Evolutionary conservation across 2,797 vertebrate genomes (phyloP).

Genomic region (Chaenodraco wilsoni): DNA sequence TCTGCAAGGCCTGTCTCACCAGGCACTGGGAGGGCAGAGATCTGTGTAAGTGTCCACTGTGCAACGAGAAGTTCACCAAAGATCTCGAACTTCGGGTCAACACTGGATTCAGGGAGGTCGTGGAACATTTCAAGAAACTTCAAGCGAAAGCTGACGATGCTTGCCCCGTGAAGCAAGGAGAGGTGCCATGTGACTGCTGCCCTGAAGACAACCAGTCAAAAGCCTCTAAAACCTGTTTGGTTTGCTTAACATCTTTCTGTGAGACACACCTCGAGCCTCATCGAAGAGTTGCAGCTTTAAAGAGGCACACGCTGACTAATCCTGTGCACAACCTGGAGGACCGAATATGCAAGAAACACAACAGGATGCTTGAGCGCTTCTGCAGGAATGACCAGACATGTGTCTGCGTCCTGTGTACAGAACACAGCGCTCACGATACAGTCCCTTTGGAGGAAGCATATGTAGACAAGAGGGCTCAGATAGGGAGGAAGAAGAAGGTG

Average conservation of each 20-base stretch:
- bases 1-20: constrained; percentile 60
- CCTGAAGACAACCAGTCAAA: constrained; percentile 9
- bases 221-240: constrained; percentile 67
- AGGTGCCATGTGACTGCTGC: constrained; percentile 68
- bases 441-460: constrained; percentile 43
- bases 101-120: constrained; percentile 55
- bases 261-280: constrained; percentile 60
- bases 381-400: constrained; percentile 39
- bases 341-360: constrained; percentile 61
- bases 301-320: constrained; percentile 59
- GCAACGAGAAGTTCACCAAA: constrained; percentile 49
- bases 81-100: constrained; percentile 57
- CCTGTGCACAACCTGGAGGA: constrained; percentile 54
- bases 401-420: constrained; percentile 57
- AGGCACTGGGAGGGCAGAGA: constrained; percentile 51
- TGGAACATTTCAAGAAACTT: constrained; percentile 59
- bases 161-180: neutral
- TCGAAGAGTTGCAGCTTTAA: constrained; percentile 43
- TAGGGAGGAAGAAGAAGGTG: constrained; percentile 17
- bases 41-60: constrained; percentile 57
- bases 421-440: constrained; percentile 41
- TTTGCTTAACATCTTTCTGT: constrained; percentile 63
- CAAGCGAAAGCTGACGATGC: neutral
- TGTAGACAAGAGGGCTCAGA: constrained; percentile 27
- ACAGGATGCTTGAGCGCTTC: constrained; percentile 53